Conservation (phyloP, 1,140 invertebrate species). For the Patella vulgata region DNA sequence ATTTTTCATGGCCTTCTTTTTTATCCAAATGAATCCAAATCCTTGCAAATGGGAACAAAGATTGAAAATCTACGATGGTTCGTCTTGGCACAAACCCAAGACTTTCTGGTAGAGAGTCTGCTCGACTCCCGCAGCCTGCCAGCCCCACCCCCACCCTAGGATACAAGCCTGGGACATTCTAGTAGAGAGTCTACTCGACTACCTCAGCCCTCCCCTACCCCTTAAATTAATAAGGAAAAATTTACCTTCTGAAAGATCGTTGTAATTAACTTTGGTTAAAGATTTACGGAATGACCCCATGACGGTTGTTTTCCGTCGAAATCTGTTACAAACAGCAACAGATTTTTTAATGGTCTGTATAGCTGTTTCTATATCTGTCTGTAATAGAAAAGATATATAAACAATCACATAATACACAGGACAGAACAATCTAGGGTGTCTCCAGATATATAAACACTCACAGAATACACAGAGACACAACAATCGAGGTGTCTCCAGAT, state of each 20-base stretch:
- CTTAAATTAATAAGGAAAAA: neutral
- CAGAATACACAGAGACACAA: too few relatives aligned
- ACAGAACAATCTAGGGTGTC: too few relatives aligned
- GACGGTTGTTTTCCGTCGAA: slow-evolving; percentile 54
- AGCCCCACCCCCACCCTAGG: neutral
- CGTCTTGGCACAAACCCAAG: neutral
- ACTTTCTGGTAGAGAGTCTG: too few relatives aligned
- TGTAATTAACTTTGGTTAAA: slow-evolving; percentile 58
- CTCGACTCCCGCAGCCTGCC: neutral
- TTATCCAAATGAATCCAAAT: neutral
- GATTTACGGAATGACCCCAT: slow-evolving; percentile 47
- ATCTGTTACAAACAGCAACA: slow-evolving; percentile 53
- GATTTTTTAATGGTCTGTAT: slow-evolving; percentile 60
- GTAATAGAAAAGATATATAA: too few relatives aligned
- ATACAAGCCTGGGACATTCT: neutral
- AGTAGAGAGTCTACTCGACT: neutral
- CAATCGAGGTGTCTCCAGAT: too few relatives aligned
- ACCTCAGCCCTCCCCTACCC: neutral
- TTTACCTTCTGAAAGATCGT: slow-evolving; percentile 78
- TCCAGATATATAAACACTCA: too few relatives aligned
- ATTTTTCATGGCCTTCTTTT: neutral
- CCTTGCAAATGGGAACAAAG: too few relatives aligned
- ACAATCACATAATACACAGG: too few relatives aligned
- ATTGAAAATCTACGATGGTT: too few relatives aligned
- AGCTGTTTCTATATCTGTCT: slow-evolving; percentile 62